Percentiles rank a stretch among this genome's conserved stretches.
phyloP scores from a whole-genome alignment of 2,113 vertebrate species.

The Acinonyx jubatus region DNA sequence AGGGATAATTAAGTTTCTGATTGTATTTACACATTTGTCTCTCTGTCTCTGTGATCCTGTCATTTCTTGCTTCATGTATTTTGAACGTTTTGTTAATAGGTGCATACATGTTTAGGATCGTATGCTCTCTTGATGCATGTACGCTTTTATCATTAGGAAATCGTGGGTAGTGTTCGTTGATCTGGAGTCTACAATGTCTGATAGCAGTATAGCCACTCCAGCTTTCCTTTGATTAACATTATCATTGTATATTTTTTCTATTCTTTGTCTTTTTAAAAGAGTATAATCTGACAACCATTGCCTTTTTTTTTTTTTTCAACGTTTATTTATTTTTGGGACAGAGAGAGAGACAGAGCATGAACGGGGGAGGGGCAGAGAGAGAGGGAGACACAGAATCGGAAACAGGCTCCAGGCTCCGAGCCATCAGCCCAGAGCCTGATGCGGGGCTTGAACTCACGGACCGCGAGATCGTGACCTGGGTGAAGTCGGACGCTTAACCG shows the following conservation, averaged over 20 bases:
- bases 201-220: background rate
- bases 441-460: no score
- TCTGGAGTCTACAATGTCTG: background rate
- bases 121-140: background rate
- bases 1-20: background rate
- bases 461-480: no score
- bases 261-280: background rate
- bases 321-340: no score
- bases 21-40: background rate
- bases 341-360: no score
- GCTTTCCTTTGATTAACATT: background rate
- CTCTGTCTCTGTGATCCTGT: background rate
- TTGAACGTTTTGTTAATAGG: background rate
- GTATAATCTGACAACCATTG: background rate
- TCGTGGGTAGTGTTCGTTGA: background rate
- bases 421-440: no score
- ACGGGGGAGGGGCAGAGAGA: no score
- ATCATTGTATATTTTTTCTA: background rate
- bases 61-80: background rate
- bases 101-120: background rate
- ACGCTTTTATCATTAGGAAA: background rate
- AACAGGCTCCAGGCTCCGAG: no score
- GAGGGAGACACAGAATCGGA: no score
- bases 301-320: background rate
- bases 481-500: no score